Conservation (phyloP, 2,797 vertebrate genomes). For the Galaxias olidus region DNA sequence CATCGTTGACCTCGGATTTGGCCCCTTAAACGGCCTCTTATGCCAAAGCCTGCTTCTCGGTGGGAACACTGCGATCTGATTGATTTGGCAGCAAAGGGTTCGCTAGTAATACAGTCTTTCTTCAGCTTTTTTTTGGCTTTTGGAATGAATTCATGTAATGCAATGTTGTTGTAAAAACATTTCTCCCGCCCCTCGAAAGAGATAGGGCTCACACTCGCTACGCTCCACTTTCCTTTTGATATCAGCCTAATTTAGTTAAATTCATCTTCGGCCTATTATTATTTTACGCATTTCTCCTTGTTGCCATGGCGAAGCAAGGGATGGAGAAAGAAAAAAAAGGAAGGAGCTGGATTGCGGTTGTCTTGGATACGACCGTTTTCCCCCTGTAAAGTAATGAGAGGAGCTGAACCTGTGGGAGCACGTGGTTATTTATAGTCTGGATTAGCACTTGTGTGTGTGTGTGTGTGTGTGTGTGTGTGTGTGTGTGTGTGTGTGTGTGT, state of each 20-base stretch:
- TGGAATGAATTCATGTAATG: not conserved
- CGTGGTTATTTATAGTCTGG: slow-evolving; percentile 77
- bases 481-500: slow-evolving; percentile 24
- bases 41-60: not conserved
- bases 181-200: not conserved
- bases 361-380: slow-evolving; percentile 78
- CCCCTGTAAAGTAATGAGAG: slow-evolving; percentile 78
- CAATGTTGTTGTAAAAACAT: slow-evolving; percentile 17
- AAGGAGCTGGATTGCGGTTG: slow-evolving; percentile 62
- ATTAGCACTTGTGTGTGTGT: slow-evolving; percentile 64
- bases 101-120: not conserved
- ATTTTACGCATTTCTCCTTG: slow-evolving; percentile 76
- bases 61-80: slow-evolving; percentile 10
- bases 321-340: slow-evolving; percentile 33
- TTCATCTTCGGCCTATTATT: slow-evolving; percentile 62
- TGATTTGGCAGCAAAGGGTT: slow-evolving; percentile 19
- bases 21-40: slow-evolving; percentile 13
- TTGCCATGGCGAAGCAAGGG: slow-evolving; percentile 73
- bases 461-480: slow-evolving; percentile 6
- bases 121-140: not conserved
- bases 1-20: slow-evolving; percentile 8
- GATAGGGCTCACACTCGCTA: slow-evolving; percentile 20
- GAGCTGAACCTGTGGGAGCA: slow-evolving; percentile 73
- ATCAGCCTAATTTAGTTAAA: slow-evolving; percentile 43
- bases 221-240: slow-evolving; percentile 41